phyloP scores from a whole-genome alignment of 2,888 invertebrate species.

The Dorcus hopei region DNA sequence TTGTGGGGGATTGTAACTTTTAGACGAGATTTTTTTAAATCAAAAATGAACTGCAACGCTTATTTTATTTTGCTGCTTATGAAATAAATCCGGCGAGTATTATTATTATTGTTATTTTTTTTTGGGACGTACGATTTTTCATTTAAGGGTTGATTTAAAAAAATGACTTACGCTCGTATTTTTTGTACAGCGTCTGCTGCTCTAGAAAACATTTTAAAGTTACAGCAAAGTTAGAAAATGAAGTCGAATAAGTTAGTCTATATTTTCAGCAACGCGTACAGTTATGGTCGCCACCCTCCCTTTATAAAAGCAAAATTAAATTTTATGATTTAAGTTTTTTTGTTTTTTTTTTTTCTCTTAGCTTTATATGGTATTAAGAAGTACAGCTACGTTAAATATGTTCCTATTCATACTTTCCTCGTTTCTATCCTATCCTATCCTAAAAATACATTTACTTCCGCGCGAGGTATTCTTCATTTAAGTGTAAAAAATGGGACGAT shows the following conservation, averaged over 20 bases:
- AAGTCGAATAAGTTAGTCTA: constrained; percentile 11
- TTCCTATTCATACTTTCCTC: too few species aligned
- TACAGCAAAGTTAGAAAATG: constrained; percentile 8
- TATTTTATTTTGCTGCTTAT: too few species aligned
- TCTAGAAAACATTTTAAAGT: constrained; percentile 3
- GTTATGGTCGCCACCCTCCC: constrained; percentile 4
- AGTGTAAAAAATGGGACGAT: too few species aligned
- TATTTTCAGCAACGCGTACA: constrained; percentile 1
- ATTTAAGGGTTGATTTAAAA: constrained; percentile 2
- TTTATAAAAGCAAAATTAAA: constrained; percentile 12
- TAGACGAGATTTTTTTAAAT: too few species aligned
- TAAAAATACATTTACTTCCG: too few species aligned
- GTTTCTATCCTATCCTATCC: too few species aligned
- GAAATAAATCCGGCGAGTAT: too few species aligned
- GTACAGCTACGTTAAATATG: too few species aligned
- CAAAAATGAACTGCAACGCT: too few species aligned
- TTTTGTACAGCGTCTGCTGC: constrained; percentile 2
- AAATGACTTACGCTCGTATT: constrained; percentile 9
- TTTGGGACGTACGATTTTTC: constrained; percentile 5
- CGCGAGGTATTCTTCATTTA: too few species aligned
- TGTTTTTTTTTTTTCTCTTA: not conserved
- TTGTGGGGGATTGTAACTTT: too few species aligned
- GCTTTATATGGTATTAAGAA: too few species aligned
- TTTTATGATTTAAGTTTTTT: constrained; percentile 17
- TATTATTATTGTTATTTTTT: not conserved